Evolutionary conservation across 2,888 invertebrate genomes (phyloP).

Genomic region (Phengaris alcon): DNA sequence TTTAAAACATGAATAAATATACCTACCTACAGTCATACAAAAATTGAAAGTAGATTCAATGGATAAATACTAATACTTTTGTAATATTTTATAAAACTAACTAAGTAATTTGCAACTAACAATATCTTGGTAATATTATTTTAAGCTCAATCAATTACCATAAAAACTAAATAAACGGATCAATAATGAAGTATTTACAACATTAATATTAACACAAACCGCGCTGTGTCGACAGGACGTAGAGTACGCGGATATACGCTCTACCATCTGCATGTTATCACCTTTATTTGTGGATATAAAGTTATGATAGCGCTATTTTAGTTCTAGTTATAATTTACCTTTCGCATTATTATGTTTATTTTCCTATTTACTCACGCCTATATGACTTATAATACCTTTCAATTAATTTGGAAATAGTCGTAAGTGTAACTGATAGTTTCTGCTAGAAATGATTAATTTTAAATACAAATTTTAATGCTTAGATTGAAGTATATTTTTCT

Average conservation of each 20-base stretch:
- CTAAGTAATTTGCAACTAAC: not conserved
- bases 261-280: conserved; percentile 13
- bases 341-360: too few species aligned
- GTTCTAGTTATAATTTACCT: too few species aligned
- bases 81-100: not conserved
- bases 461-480: too few species aligned
- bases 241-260: conserved; percentile 10
- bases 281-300: not conserved
- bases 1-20: too few species aligned
- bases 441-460: too few species aligned
- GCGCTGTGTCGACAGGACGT: conserved; percentile 26
- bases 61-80: too few species aligned
- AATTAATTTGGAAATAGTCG: too few species aligned
- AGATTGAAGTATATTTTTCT: too few species aligned
- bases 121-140: not conserved
- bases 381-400: too few species aligned
- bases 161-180: conserved; percentile 1
- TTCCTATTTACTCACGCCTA: too few species aligned
- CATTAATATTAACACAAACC: conserved; percentile 27
- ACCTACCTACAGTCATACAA: not conserved
- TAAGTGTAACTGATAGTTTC: too few species aligned
- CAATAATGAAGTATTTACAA: conserved; percentile 19
- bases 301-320: not conserved
- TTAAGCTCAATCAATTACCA: not conserved
- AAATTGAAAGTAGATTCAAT: not conserved